Conservation (phyloP, 2,113 vertebrate genomes). For the Chrysemys picta region DNA sequence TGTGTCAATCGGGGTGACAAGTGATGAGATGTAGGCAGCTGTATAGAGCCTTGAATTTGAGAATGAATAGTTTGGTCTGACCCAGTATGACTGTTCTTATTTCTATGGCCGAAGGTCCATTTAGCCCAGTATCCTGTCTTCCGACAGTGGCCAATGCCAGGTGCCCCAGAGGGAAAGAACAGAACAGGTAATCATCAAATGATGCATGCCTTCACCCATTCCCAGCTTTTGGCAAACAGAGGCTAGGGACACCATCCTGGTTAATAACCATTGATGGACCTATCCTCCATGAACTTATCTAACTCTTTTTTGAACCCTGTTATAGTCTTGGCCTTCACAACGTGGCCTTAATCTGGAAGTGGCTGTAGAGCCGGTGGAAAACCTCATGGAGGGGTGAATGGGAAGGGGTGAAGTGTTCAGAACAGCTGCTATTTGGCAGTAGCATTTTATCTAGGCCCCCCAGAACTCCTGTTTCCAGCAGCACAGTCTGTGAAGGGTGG, state of each 20-base stretch:
- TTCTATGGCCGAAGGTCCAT: too few relatives aligned
- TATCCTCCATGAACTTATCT: too few relatives aligned
- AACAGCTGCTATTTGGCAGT: slow-evolving; percentile 62
- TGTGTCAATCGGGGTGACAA: background rate
- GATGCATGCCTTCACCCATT: too few relatives aligned
- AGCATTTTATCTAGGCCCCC: background rate
- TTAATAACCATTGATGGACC: too few relatives aligned
- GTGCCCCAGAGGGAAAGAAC: too few relatives aligned
- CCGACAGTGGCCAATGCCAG: too few relatives aligned
- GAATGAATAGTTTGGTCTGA: background rate
- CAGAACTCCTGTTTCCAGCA: background rate
- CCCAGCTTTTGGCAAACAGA: too few relatives aligned
- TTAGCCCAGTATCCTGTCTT: too few relatives aligned
- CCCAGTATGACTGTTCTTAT: too few relatives aligned
- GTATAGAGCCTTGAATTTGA: background rate
- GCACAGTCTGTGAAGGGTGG: accelerated
- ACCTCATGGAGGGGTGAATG: slow-evolving; percentile 6
- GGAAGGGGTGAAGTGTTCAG: slow-evolving; percentile 12
- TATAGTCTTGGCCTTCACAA: background rate
- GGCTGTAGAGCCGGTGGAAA: background rate
- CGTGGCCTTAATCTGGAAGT: background rate
- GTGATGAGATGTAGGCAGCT: background rate
- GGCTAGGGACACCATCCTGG: too few relatives aligned
- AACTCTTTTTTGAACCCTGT: too few relatives aligned
- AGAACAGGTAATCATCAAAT: too few relatives aligned